Conservation (phyloP, 2,113 vertebrate genomes). For the Setophaga petechia region DNA sequence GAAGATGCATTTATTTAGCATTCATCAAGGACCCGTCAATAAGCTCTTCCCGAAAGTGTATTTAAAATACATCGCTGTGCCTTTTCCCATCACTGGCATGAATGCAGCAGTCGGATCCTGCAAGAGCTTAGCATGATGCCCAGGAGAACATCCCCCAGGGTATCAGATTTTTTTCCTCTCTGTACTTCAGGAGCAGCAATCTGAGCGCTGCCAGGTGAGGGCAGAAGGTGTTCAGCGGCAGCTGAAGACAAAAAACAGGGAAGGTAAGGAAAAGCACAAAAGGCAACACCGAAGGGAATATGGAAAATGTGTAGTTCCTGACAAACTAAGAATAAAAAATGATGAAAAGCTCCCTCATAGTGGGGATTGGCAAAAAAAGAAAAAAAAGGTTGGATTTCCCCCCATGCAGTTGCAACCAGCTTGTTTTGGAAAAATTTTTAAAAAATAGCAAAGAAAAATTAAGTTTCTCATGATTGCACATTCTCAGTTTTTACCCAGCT, state of each 20-base stretch:
- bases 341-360: rapidly evolving
- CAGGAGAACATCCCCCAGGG: background rate
- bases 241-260: background rate
- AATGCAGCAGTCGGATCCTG: background rate
- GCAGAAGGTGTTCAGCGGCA: background rate
- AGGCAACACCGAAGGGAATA: background rate
- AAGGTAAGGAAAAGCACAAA: background rate
- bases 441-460: background rate
- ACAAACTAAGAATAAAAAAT: background rate
- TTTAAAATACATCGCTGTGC: background rate
- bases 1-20: background rate
- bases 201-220: background rate
- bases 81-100: background rate
- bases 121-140: background rate
- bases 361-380: background rate
- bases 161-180: background rate
- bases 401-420: background rate
- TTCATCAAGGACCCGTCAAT: background rate
- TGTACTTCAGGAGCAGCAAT: background rate
- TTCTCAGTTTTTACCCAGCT: background rate
- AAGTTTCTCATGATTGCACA: background rate
- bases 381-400: background rate
- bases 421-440: background rate
- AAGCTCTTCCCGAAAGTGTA: background rate
- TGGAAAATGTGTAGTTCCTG: background rate